Evolutionary conservation across 2,888 invertebrate genomes (phyloP).

Genomic region (Zele albiditarsus): DNA sequence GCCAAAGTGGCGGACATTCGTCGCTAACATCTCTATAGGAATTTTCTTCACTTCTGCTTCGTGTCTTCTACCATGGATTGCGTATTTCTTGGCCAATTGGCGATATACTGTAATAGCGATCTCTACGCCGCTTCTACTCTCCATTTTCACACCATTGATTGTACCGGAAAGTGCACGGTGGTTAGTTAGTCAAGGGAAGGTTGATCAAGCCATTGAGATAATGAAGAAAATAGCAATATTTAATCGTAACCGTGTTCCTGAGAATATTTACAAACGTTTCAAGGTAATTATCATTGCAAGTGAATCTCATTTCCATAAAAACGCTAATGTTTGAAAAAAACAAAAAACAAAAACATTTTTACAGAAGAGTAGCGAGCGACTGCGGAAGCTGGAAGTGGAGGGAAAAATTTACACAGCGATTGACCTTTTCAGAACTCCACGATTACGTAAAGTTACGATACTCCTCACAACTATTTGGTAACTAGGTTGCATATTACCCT

Average conservation of each 20-base stretch:
- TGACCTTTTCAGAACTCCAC: constrained; percentile 86
- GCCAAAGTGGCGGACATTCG: constrained; percentile 91
- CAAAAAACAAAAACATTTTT: constrained; percentile 6
- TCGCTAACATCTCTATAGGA: constrained; percentile 93
- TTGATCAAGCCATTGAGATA: constrained; percentile 85
- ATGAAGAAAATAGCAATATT: constrained; percentile 86
- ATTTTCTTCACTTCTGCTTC: constrained; percentile 90
- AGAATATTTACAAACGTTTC: constrained; percentile 83
- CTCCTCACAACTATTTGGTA: constrained; percentile 87
- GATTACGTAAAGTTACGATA: constrained; percentile 83
- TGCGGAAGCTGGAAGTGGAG: constrained; percentile 82
- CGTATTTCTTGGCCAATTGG: constrained; percentile 87
- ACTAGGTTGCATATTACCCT: constrained; percentile 45
- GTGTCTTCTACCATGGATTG: constrained; percentile 88
- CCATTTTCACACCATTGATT: constrained; percentile 82
- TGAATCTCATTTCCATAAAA: constrained; percentile 9
- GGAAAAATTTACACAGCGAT: constrained; percentile 84
- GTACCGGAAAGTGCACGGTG: constrained; percentile 92
- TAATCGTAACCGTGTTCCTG: constrained; percentile 84
- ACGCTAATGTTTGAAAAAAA: not conserved
- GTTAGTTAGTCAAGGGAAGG: constrained; percentile 89
- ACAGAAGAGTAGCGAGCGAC: constrained; percentile 76
- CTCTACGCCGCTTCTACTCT: constrained; percentile 84
- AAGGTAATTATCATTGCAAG: constrained; percentile 74
- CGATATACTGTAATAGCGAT: constrained; percentile 83